Evolutionary conservation across 2,888 invertebrate species (phyloP), one percentile per base, ranked within the genome.

Genomic region (Fissipunctia ypsillon): DNA sequence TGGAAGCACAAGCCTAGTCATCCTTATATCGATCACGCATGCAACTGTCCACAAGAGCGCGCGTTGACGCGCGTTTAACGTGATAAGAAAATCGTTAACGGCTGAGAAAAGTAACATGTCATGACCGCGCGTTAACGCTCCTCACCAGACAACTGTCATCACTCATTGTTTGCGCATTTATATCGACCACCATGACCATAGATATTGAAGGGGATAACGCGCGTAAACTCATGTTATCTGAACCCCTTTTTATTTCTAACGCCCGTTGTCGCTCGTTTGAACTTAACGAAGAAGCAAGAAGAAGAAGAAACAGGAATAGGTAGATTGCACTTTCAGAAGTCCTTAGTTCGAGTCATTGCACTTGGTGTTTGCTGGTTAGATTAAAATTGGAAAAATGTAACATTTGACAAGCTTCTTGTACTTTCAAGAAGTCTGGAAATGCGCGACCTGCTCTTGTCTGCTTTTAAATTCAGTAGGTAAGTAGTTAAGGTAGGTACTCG

Each of bases 41-140:
- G 75, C 63, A 63, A 25, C 16, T 38, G 35, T 63, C 28, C 19
- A 43, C 43, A 25, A 50, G 50, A 80, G 59, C 48, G 48, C 52
- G 76, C 63, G 52, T 59, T 74, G 65, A 76, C 65, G 75, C 31
- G 74, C 76, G 48, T 75, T 59, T n/a, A 31, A 73, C 19, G n/a
- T 48, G 31, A 19, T 38, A 22, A 7, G 14, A 31, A 50, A 43
- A 65, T 45, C 38, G 57, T 28, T 48, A 56, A 56, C 41, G 35
- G 48, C 38, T 52, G 6, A 38, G 25, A 35, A 14, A 31, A 48
- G 19, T 19, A 43, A 7, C 22, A 28, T 14, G 28, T 10, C 45
- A 12, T 54, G 28, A 9, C 9, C 31, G 31, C 73, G 80, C 61
- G 60, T 28, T 72, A n/a, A 35, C 73, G 41, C 48, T 48, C 41